These are phyloP conservation scores for Edolisoma coerulescens DNA, from an alignment of 2,113 vertebrate species.

Conservation along the genomic window DNA sequence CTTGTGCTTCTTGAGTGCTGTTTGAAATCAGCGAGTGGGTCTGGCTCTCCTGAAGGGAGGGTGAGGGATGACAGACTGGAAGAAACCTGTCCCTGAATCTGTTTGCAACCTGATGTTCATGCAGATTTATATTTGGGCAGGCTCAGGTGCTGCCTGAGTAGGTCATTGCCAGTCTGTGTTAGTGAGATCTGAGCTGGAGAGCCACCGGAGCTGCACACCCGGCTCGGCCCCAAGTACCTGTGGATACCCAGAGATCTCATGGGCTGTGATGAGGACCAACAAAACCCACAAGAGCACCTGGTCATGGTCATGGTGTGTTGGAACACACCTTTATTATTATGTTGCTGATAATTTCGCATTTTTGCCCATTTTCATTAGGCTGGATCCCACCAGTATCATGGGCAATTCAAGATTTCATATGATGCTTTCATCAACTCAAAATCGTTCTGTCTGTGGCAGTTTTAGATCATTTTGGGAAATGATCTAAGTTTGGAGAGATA, in stretches of 20 bases:
- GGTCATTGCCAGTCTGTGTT: neutral
- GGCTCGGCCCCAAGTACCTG: fast-evolving
- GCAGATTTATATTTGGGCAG: neutral
- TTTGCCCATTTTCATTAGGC: neutral
- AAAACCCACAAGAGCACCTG: neutral
- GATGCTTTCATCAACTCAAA: neutral
- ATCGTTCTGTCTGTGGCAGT: fast-evolving
- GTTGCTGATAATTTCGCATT: neutral
- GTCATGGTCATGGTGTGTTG: neutral
- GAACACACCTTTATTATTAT: neutral
- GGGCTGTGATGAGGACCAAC: neutral
- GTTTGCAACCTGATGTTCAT: neutral
- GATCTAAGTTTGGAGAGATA: neutral
- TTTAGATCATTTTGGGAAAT: neutral
- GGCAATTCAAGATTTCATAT: neutral
- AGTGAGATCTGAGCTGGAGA: neutral
- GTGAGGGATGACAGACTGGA: neutral
- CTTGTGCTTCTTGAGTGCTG: neutral
- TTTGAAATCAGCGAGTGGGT: neutral
- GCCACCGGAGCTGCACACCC: fast-evolving
- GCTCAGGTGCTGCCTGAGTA: neutral
- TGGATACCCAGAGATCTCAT: neutral
- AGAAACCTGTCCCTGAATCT: neutral
- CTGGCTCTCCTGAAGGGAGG: neutral
- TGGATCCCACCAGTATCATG: neutral